Conservation (phyloP, 2,113 vertebrate species). For the Xiphophorus hellerii region DNA sequence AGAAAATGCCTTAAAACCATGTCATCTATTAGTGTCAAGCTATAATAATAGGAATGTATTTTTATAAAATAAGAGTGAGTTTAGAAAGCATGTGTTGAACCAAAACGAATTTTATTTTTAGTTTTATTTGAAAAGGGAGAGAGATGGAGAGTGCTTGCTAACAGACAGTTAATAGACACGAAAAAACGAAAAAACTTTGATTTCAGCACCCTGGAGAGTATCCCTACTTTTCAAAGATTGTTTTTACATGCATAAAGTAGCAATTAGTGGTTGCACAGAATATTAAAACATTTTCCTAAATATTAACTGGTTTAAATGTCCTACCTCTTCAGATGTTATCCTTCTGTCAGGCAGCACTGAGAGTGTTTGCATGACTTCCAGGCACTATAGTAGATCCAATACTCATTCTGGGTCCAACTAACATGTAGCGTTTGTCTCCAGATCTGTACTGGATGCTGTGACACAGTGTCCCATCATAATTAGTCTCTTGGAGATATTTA, state of each 20-base stretch:
- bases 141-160: not conserved
- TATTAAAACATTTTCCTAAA: not conserved
- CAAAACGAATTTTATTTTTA: not conserved
- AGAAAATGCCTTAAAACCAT: not conserved
- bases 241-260: not conserved
- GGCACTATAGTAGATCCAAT: constrained; percentile 25
- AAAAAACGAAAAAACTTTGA: no score
- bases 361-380: constrained; percentile 18
- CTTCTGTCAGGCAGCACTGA: constrained; percentile 15
- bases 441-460: constrained; percentile 34
- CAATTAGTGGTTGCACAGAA: not conserved
- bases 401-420: constrained; percentile 33
- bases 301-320: not conserved
- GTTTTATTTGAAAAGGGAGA: not conserved
- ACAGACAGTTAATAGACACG: not conserved
- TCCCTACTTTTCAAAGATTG: not conserved
- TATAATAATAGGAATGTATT: not conserved
- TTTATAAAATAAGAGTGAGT: not conserved
- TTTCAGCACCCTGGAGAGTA: not conserved
- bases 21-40: not conserved
- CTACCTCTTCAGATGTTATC: constrained; percentile 20
- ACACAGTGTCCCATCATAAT: constrained; percentile 29
- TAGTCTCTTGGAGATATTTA: constrained; percentile 45
- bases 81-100: not conserved
- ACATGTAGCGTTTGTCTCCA: constrained; percentile 8